Base-by-base conservation (phyloP, 2,113 vertebrate species). In the Empidonax traillii region DNA sequence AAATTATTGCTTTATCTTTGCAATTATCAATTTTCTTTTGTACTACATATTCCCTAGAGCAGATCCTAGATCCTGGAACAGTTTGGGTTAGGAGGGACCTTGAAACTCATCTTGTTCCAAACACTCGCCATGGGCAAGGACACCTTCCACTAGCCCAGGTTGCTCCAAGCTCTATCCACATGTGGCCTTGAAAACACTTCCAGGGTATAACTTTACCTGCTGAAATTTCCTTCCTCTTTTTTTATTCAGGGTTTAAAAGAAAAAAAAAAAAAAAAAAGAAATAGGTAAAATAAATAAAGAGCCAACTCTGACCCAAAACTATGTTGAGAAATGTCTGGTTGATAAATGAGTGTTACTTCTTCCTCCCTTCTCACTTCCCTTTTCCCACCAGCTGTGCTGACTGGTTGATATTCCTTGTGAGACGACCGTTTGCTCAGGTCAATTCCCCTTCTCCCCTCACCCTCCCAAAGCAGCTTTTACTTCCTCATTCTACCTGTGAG, bases 371-470 rank as follows among this genome's bases (percentile, higher is more conserved):
- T 67, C 56, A 39, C 72, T 87, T 94, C 94, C 84, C 51, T 65
- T 33, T 52, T 51, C 14, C 14, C 39, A 14, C 4, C 21, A 1
- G 1, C 41, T 2, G 1, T 3, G 21, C 66, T 0, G 2, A 16
- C 44, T 1, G 4, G 27, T 72, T 11, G 0, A 10, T 11, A 1
- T 3, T 41, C 18, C 14, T 18, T 21, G 5, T 0, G 0, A 58
- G 25, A 68, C 2, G 3, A 90, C 28, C 2, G 0, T 78, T 63
- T 47, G 67, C 41, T 43, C 18, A 14, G 4, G 17, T 35, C 0
- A 2, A 22, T 67, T 85, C 59, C 39, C 62, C 73, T 73, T 39
- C 44, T 83, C 19, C 39, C 56, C 51, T 19, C 33, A 3, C 27
- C 18, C 30, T 37, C 39, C 46, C 71, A 10, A 21, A n/a, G 62